Conservation (phyloP, 2,113 vertebrate species). For the Ictidomys tridecemlineatus region DNA sequence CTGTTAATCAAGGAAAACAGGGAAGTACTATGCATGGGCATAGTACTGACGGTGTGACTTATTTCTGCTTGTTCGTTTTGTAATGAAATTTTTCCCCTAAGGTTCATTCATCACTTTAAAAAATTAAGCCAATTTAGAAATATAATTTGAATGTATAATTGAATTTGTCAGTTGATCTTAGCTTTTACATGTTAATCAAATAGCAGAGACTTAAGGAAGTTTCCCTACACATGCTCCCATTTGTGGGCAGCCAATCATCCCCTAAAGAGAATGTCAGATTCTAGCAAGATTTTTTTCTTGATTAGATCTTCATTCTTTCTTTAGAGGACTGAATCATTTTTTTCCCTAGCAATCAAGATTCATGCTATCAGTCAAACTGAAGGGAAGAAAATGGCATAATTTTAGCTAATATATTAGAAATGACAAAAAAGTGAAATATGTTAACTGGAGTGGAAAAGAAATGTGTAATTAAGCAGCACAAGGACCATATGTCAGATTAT, state of each 20-base stretch:
- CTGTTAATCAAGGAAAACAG: conserved; percentile 51
- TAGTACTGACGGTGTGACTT: conserved; percentile 78
- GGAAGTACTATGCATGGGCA: not conserved
- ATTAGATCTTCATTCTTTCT: conserved; percentile 81
- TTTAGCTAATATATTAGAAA: conserved; percentile 85
- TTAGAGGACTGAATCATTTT: conserved; percentile 74
- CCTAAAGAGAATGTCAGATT: conserved; percentile 75
- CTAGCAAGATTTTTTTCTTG: conserved; percentile 71
- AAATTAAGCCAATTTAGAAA: conserved; percentile 88
- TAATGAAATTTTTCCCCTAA: conserved; percentile 77
- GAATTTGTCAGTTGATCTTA: conserved; percentile 87
- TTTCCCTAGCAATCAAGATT: conserved; percentile 81
- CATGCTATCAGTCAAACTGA: conserved; percentile 70
- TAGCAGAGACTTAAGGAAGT: conserved; percentile 80
- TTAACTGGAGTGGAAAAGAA: conserved; percentile 85
- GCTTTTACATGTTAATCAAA: conserved; percentile 88
- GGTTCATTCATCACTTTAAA: conserved; percentile 89
- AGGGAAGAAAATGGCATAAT: conserved; percentile 84
- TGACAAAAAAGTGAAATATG: conserved; percentile 87
- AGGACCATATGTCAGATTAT: conserved; percentile 82
- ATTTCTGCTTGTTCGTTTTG: conserved; percentile 77
- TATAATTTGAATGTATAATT: conserved; percentile 89
- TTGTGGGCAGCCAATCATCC: conserved; percentile 65
- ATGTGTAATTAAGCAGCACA: conserved; percentile 83
- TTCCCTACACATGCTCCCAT: conserved; percentile 71